Percentiles rank a stretch among this genome's conserved stretches.
These are phyloP conservation scores for Tetrao urogallus DNA, from an alignment of 2,113 vertebrate species.

Conservation along the genomic window DNA sequence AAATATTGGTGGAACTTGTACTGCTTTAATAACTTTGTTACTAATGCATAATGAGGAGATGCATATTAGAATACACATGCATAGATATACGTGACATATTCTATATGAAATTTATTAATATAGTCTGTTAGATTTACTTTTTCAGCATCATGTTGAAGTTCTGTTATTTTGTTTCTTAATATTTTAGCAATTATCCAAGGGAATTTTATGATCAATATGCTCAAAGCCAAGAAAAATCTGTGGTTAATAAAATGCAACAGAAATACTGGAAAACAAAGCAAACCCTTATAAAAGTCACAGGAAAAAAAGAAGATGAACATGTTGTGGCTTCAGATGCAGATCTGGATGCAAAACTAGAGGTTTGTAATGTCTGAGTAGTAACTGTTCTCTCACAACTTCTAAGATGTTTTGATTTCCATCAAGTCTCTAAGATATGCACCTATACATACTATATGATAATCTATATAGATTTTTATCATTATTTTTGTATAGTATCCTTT, in stretches of 20 bases:
- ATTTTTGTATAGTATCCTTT: neutral
- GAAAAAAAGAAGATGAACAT: conserved; percentile 96
- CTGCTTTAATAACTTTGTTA: neutral
- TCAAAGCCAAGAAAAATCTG: conserved; percentile 91
- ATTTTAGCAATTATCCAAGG: conserved; percentile 84
- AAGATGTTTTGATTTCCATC: neutral
- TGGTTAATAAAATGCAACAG: conserved; percentile 97
- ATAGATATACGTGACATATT: neutral
- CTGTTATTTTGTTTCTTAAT: conserved; percentile 5
- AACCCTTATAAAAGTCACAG: conserved; percentile 94
- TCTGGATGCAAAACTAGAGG: conserved; percentile 96
- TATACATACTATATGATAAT: neutral
- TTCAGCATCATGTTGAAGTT: neutral
- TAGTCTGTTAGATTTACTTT: neutral
- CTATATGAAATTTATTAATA: neutral
- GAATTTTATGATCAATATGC: conserved; percentile 89
- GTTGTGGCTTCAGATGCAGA: conserved; percentile 96
- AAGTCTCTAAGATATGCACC: neutral
- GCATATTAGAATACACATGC: neutral
- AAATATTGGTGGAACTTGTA: neutral
- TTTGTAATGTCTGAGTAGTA: conserved; percentile 57
- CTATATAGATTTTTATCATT: neutral
- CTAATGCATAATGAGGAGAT: neutral
- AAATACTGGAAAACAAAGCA: conserved; percentile 99
- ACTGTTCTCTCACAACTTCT: neutral